Conservation (phyloP, 2,888 invertebrate species). For the Apamea sordens region DNA sequence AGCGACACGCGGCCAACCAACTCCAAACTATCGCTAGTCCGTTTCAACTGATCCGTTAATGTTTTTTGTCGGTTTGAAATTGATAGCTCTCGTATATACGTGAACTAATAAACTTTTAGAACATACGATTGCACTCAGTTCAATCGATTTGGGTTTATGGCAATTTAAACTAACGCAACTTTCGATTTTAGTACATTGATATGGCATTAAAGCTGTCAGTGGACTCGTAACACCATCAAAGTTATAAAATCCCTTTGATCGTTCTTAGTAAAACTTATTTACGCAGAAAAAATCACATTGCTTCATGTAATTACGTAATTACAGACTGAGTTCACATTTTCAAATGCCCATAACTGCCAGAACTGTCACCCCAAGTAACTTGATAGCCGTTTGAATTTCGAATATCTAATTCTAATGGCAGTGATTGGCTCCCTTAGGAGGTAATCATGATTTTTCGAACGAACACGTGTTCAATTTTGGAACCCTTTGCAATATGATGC, state of each 20-base stretch:
- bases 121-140: conserved; percentile 78
- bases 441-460: conserved; percentile 89
- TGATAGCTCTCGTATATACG: conserved; percentile 78
- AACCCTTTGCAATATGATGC: conserved; percentile 86
- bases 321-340: conserved; percentile 68
- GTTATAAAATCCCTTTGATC: conserved; percentile 70
- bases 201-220: conserved; percentile 59
- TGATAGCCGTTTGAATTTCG: conserved; percentile 86
- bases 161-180: conserved; percentile 72
- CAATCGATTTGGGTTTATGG: conserved; percentile 79
- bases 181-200: conserved; percentile 58
- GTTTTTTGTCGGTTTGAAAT: conserved; percentile 80
- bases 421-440: conserved; percentile 90
- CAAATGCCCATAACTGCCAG: conserved; percentile 75
- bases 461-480: conserved; percentile 89
- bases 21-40: conserved; percentile 70
- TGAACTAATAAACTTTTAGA: conserved; percentile 75
- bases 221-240: conserved; percentile 55
- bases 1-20: conserved; percentile 75
- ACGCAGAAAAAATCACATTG: conserved; percentile 54
- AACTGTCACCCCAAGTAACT: conserved; percentile 85
- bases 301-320: conserved; percentile 68
- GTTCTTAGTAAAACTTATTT: conserved; percentile 58
- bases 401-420: conserved; percentile 89
- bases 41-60: conserved; percentile 76